phyloP scores from a whole-genome alignment of 37 sponge, comb jelly and placozoan species.

The Hexactinellida sp. region DNA sequence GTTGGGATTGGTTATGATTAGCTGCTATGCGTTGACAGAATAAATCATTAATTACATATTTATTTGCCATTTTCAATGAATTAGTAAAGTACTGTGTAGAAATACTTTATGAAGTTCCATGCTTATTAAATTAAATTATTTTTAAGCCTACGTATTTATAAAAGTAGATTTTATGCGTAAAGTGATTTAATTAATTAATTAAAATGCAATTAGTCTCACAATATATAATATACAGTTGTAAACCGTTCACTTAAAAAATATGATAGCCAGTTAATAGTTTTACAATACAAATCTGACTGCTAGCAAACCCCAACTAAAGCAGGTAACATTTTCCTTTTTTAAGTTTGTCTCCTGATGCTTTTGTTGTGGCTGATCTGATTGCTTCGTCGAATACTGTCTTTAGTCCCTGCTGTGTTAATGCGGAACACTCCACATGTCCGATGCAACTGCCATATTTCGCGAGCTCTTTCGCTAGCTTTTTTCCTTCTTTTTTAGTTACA shows the following conservation, averaged over 20 bases:
- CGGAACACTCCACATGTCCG: conserved; percentile 6
- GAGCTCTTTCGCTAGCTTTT: background rate
- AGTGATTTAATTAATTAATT: background rate
- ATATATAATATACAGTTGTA: background rate
- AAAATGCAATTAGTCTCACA: background rate
- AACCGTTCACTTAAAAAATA: background rate
- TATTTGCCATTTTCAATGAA: no score
- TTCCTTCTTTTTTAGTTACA: background rate
- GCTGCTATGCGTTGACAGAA: no score
- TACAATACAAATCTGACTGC: background rate
- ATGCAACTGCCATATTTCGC: background rate
- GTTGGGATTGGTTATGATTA: no score
- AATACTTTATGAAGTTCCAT: no score
- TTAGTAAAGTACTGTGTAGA: no score
- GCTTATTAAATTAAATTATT: no score
- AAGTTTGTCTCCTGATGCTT: background rate
- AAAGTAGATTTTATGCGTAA: background rate
- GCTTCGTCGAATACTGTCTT: background rate
- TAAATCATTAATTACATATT: no score
- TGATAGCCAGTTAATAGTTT: background rate
- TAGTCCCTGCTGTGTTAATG: background rate
- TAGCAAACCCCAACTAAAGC: no score
- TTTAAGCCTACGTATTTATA: no score
- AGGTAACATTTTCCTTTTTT: conserved; percentile 9
- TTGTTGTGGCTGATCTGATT: background rate